Evolutionary conservation across 2,797 vertebrate genomes (phyloP).

Genomic region (Xenopus petersii): DNA sequence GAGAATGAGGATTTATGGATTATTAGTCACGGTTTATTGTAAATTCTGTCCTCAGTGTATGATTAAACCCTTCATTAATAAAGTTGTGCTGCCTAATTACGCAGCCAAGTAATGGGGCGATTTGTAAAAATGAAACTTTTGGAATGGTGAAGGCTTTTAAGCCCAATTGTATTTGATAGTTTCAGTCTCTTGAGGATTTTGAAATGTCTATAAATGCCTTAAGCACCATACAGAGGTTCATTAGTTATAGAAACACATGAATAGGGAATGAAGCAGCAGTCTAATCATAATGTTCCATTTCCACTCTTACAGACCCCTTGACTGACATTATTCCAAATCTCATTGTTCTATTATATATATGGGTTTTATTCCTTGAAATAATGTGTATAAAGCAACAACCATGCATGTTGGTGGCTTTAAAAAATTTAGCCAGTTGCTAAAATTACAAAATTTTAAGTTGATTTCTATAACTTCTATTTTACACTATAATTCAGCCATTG

Average conservation of each 20-base stretch:
- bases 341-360: slow-evolving; percentile 1
- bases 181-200: slow-evolving; percentile 57
- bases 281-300: background rate
- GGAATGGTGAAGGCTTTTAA: slow-evolving; percentile 66
- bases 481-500: no score
- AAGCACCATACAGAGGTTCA: slow-evolving; percentile 35
- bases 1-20: slow-evolving; percentile 38
- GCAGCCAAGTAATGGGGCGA: slow-evolving; percentile 65
- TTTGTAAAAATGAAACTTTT: slow-evolving; percentile 62
- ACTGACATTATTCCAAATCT: background rate
- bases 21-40: slow-evolving; percentile 41
- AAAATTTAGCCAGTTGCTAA: no score
- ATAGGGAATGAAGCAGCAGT: background rate
- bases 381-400: no score
- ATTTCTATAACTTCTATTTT: no score
- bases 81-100: slow-evolving; percentile 64
- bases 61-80: slow-evolving; percentile 63
- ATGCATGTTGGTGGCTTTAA: no score
- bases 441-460: no score
- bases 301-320: background rate
- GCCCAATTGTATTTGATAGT: slow-evolving; percentile 63
- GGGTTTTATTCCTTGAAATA: background rate
- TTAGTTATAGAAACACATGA: slow-evolving; percentile 23
- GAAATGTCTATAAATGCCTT: slow-evolving; percentile 29
- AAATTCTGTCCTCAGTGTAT: slow-evolving; percentile 47